phyloP scores from a whole-genome alignment of 35 echinoderm and acorn worm genomes.

The Amphiura filiformis region DNA sequence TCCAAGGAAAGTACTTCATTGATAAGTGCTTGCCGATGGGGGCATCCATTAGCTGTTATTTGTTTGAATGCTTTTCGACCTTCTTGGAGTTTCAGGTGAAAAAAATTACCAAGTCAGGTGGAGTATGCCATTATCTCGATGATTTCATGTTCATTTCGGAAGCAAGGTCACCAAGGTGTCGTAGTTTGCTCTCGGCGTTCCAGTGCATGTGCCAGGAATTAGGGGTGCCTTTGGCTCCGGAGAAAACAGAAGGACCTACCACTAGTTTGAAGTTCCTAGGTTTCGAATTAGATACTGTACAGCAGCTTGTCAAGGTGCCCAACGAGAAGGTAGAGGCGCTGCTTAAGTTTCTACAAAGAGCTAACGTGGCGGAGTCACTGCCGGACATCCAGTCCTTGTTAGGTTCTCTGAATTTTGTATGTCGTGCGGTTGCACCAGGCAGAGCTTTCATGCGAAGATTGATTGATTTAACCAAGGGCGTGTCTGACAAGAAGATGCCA shows the following conservation, averaged over 20 bases:
- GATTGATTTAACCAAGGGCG: too few species aligned
- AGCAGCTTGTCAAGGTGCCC: constrained; percentile 14
- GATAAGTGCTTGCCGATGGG: constrained; percentile 19
- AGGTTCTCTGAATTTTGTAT: too few species aligned
- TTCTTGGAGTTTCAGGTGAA: background rate
- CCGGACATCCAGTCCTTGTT: too few species aligned
- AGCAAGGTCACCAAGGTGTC: background rate
- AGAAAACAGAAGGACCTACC: constrained; percentile 36
- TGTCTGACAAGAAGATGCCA: too few species aligned
- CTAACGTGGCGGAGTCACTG: too few species aligned
- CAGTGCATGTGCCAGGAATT: constrained; percentile 18
- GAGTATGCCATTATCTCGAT: constrained; percentile 22
- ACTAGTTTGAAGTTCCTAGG: background rate
- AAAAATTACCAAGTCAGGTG: constrained; percentile 3
- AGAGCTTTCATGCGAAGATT: background rate
- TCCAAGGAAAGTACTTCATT: constrained; percentile 26
- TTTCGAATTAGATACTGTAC: background rate
- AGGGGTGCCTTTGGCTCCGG: constrained; percentile 37
- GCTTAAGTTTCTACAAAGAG: background rate
- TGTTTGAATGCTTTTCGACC: background rate
- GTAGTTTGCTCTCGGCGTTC: background rate
- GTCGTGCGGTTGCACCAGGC: background rate
- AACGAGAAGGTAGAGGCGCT: background rate
- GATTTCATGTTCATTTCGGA: background rate
- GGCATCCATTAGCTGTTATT: background rate